Evolutionary conservation across 2,797 vertebrate species (phyloP).

Genomic region (Pygocentrus nattereri): DNA sequence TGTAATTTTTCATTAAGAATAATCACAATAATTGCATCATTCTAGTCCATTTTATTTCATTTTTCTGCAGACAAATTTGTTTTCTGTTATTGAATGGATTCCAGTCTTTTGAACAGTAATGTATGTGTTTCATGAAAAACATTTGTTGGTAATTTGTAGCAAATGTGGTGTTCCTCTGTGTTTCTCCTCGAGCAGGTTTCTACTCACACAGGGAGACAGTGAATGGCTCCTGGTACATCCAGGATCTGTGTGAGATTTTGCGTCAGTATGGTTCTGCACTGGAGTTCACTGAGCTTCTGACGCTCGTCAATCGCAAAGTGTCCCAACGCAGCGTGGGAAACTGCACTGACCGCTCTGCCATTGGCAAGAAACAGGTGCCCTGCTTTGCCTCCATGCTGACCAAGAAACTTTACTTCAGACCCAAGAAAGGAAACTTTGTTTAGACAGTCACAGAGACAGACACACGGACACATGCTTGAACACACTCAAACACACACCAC

Average conservation of each 20-base stretch:
- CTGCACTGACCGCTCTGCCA: conserved; percentile 68
- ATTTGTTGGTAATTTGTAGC: too few relatives aligned
- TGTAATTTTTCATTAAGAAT: too few relatives aligned
- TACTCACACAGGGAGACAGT: conserved; percentile 91
- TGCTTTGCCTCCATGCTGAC: conserved; percentile 98
- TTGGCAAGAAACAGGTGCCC: conserved; percentile 96
- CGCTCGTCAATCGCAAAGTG: conserved; percentile 93
- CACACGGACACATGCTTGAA: not conserved
- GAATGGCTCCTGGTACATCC: conserved; percentile 95
- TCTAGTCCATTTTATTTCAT: too few relatives aligned
- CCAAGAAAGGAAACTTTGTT: conserved; percentile 71
- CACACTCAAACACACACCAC: not conserved
- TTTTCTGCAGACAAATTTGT: too few relatives aligned
- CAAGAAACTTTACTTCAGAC: conserved; percentile 90
- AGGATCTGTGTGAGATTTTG: conserved; percentile 90
- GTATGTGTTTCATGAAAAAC: too few relatives aligned
- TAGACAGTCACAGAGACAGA: not conserved
- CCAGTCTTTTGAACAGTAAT: too few relatives aligned
- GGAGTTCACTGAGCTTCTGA: conserved; percentile 94
- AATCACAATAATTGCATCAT: too few relatives aligned
- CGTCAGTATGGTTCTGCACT: conserved; percentile 76
- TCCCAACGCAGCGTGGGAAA: conserved; percentile 82
- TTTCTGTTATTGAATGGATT: too few relatives aligned
- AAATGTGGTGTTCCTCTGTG: not conserved
- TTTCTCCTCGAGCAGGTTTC: conserved; percentile 80